These are phyloP conservation scores for Cliona cf. orientalis DNA, from an alignment of 37 sponge, comb jelly and placozoan species.

Conservation along the genomic window DNA sequence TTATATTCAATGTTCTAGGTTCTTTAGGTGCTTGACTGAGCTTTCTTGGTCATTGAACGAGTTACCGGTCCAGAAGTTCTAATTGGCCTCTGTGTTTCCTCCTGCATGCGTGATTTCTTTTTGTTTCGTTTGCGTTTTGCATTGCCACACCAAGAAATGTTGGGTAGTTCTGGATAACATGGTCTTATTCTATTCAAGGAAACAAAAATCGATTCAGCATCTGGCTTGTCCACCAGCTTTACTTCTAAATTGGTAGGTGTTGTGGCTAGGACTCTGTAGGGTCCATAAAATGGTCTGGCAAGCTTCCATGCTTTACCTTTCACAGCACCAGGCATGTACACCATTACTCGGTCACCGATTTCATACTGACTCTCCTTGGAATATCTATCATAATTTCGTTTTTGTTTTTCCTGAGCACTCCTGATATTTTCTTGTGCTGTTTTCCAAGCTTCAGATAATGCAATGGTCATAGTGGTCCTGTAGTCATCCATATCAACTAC, in stretches of 20 bases:
- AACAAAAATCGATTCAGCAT: neutral
- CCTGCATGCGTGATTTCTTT: too few relatives aligned
- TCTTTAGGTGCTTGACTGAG: too few relatives aligned
- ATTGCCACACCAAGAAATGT: neutral
- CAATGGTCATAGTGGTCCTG: neutral
- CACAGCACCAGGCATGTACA: conserved; percentile 20
- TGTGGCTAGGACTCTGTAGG: conserved; percentile 2
- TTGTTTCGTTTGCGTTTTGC: neutral
- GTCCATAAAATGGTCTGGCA: conserved; percentile 20
- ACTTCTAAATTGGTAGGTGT: conserved; percentile 12
- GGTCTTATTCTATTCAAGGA: neutral
- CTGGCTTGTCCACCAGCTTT: neutral
- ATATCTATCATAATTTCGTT: neutral
- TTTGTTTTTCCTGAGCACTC: conserved; percentile 14
- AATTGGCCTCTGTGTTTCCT: too few relatives aligned
- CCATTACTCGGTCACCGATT: conserved; percentile 23
- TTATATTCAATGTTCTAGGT: too few relatives aligned
- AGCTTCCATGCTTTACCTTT: conserved; percentile 24
- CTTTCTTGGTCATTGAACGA: too few relatives aligned
- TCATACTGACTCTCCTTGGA: conserved; percentile 17
- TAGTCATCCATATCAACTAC: conserved; percentile 1
- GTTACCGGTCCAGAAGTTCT: too few relatives aligned
- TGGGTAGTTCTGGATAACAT: neutral
- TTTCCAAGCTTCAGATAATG: conserved; percentile 3
- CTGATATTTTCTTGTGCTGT: conserved; percentile 7